Percentiles rank a stretch among this genome's conserved stretches.
phyloP scores from a whole-genome alignment of 2,888 invertebrate genomes.

The Diaphora mendica region DNA sequence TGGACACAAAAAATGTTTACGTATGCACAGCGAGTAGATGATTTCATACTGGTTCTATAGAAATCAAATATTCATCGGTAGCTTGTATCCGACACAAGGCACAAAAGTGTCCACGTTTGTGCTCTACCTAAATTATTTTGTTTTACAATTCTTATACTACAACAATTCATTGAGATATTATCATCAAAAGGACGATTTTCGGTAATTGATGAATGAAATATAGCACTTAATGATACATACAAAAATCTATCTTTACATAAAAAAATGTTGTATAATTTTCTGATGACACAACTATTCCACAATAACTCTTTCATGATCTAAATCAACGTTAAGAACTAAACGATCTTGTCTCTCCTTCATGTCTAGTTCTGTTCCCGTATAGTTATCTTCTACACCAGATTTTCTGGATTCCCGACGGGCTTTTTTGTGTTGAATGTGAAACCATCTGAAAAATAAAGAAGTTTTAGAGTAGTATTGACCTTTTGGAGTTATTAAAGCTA shows the following conservation, averaged over 20 bases:
- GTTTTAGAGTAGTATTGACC: conserved; percentile 13
- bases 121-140: not conserved
- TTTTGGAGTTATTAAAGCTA: too few relatives aligned
- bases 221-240: too few relatives aligned
- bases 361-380: conserved; percentile 21
- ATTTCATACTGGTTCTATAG: too few relatives aligned
- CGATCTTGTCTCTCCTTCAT: conserved; percentile 32
- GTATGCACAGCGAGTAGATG: too few relatives aligned
- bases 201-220: not conserved
- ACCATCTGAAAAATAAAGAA: conserved; percentile 68
- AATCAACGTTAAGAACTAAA: conserved; percentile 42
- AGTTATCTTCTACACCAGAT: conserved; percentile 17
- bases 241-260: too few relatives aligned
- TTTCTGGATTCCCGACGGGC: conserved; percentile 19
- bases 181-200: not conserved
- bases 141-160: not conserved
- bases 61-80: too few relatives aligned
- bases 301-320: conserved; percentile 42
- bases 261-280: not conserved
- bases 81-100: too few relatives aligned
- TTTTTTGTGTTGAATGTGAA: conserved; percentile 63
- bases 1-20: too few relatives aligned
- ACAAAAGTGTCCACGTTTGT: too few relatives aligned
- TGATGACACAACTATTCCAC: conserved; percentile 23
- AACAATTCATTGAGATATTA: not conserved